Evolutionary conservation across 2,797 vertebrate species (phyloP).

Genomic region (Helicolenus hilgendorfi): DNA sequence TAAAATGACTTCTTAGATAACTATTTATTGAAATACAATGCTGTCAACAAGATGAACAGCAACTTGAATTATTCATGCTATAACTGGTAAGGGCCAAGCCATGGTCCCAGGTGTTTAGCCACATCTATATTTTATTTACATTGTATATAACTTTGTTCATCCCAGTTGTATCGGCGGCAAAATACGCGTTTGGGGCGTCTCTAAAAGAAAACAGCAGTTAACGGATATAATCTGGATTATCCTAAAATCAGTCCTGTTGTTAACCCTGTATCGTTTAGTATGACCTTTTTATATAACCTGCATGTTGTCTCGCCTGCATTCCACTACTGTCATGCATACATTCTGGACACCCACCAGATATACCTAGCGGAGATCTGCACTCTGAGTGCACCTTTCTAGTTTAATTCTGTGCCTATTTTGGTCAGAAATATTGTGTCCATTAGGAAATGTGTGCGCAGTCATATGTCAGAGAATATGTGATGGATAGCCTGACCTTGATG

Average conservation of each 20-base stretch:
- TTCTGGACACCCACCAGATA: background rate
- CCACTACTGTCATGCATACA: background rate
- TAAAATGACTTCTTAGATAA: conserved; percentile 36
- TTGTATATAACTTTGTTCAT: too few species aligned
- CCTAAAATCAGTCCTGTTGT: too few species aligned
- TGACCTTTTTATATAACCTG: background rate
- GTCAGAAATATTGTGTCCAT: conserved; percentile 21
- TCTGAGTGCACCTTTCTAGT: background rate
- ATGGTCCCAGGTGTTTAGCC: conserved; percentile 25
- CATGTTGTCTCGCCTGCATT: background rate
- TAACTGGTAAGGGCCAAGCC: conserved; percentile 43
- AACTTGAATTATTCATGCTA: conserved; percentile 75
- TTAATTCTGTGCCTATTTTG: conserved; percentile 29
- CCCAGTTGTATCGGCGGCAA: too few species aligned
- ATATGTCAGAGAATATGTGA: conserved; percentile 5
- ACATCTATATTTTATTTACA: too few species aligned
- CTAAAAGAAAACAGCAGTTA: too few species aligned
- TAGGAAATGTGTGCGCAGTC: background rate
- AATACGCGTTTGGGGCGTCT: too few species aligned
- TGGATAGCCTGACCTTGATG: conserved; percentile 30
- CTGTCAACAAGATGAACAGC: conserved; percentile 56
- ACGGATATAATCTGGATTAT: too few species aligned
- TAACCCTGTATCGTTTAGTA: too few species aligned
- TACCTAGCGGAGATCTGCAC: background rate
- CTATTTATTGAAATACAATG: conserved; percentile 74